Conservation (phyloP, 2,888 invertebrate genomes). For the Rapana venosa region DNA sequence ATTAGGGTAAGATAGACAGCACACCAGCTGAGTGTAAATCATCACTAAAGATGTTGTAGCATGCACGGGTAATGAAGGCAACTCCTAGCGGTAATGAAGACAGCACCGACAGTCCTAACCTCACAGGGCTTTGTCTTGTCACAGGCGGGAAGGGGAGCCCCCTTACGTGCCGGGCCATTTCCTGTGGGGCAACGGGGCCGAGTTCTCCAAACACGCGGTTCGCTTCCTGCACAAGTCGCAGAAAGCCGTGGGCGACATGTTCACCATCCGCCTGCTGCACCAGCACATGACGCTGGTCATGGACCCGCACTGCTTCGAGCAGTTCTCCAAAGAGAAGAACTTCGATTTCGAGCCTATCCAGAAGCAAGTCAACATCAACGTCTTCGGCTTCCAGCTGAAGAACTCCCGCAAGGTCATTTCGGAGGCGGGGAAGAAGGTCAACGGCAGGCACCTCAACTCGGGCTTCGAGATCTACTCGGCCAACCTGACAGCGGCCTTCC, state of each 20-base stretch:
- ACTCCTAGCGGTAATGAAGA: too few relatives aligned
- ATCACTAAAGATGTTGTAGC: too few relatives aligned
- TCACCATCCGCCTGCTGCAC: conserved; percentile 77
- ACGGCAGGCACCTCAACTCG: conserved; percentile 68
- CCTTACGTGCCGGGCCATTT: conserved; percentile 71
- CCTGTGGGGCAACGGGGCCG: conserved; percentile 75
- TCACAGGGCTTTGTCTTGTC: conserved; percentile 29
- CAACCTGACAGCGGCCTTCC: conserved; percentile 67
- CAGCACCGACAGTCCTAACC: too few relatives aligned
- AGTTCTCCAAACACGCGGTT: conserved; percentile 75
- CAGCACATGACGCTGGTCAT: conserved; percentile 76
- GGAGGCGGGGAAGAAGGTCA: conserved; percentile 75
- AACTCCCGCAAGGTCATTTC: conserved; percentile 76
- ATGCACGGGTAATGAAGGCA: too few relatives aligned
- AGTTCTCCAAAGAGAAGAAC: conserved; percentile 72
- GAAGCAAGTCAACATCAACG: conserved; percentile 77
- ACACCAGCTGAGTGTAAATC: too few relatives aligned
- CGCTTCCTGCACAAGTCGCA: conserved; percentile 72
- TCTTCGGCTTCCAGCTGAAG: conserved; percentile 75
- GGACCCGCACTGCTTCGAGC: conserved; percentile 76
- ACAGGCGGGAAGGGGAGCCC: conserved; percentile 74
- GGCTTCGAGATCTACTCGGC: conserved; percentile 69
- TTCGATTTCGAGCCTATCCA: conserved; percentile 78
- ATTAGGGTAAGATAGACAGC: too few relatives aligned
- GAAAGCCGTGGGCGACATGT: conserved; percentile 73